A percentile compares a stretch with the other conserved stretches of the same genome.
phyloP scores from a whole-genome alignment of 1,140 invertebrate species.

The Drosophila pseudoobscura region DNA sequence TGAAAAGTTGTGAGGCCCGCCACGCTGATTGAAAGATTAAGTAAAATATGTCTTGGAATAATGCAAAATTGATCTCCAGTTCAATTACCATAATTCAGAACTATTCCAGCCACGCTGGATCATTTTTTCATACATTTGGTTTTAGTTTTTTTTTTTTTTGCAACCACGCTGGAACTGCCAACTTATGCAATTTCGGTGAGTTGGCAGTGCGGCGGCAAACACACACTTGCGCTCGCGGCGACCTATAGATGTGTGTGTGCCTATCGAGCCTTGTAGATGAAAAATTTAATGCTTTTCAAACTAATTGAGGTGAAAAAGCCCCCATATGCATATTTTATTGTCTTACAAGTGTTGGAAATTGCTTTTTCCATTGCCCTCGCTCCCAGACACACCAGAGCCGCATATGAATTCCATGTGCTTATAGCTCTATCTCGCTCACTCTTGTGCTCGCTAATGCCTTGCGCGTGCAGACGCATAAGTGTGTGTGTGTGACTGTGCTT shows the following conservation, averaged over 20 bases:
- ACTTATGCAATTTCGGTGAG: slow-evolving; percentile 49
- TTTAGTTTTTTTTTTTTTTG: slow-evolving; percentile 5
- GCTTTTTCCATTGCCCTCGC: slow-evolving; percentile 33
- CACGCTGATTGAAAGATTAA: background rate
- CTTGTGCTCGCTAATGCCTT: slow-evolving; percentile 23
- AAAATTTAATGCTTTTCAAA: background rate
- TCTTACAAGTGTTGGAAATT: slow-evolving; percentile 51
- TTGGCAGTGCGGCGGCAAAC: slow-evolving; percentile 25
- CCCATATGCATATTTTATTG: slow-evolving; percentile 27
- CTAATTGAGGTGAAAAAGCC: slow-evolving; percentile 4
- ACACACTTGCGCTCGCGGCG: background rate
- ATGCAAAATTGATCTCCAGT: background rate
- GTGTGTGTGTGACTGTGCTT: slow-evolving; percentile 13
- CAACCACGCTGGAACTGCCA: slow-evolving; percentile 58
- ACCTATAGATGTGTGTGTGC: background rate
- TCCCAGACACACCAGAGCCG: slow-evolving; percentile 9
- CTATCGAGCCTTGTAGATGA: background rate
- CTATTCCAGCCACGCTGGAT: slow-evolving; percentile 37
- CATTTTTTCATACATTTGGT: slow-evolving; percentile 14
- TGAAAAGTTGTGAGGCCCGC: background rate
- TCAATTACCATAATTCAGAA: too few relatives aligned
- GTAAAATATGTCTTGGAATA: background rate
- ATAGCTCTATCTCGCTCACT: slow-evolving; percentile 53
- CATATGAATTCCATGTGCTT: slow-evolving; percentile 65
- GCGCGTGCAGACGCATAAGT: slow-evolving; percentile 39